Conservation (phyloP, 2,113 vertebrate species). For the Mormoops blainvillei region DNA sequence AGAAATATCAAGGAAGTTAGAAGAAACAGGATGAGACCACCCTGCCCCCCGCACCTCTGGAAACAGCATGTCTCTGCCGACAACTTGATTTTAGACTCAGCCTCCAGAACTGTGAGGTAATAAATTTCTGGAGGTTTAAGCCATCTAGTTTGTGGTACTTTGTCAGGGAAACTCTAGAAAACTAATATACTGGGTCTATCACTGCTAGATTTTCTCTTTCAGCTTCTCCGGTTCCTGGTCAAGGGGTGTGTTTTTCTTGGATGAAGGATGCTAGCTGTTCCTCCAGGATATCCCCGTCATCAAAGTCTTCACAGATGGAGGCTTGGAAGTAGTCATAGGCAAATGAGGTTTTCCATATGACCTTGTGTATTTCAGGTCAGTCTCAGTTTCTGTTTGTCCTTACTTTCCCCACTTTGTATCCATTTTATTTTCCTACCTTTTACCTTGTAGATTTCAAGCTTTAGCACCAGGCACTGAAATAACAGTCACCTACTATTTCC, state of each 20-base stretch:
- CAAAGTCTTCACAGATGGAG: not conserved
- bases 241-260: not conserved
- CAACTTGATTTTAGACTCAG: not conserved
- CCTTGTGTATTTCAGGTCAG: not conserved
- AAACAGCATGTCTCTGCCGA: not conserved
- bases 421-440: not conserved
- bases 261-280: not conserved
- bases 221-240: not conserved
- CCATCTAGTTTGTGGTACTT: not conserved
- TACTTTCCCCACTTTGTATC: not conserved
- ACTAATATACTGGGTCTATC: rapidly evolving
- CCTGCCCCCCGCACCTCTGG: not conserved
- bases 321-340: not conserved
- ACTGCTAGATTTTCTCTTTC: not conserved
- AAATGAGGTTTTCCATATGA: not conserved
- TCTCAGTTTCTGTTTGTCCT: not conserved
- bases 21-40: not conserved
- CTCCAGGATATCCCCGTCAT: not conserved
- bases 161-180: not conserved
- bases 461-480: not conserved
- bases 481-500: not conserved
- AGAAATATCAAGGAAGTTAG: not conserved
- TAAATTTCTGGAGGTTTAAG: not conserved
- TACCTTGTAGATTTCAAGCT: not conserved
- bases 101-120: not conserved